Evolutionary conservation across 2,797 vertebrate genomes (phyloP), one percentile per base, ranked within the genome.

Genomic region (Odontamblyopus rebecca): DNA sequence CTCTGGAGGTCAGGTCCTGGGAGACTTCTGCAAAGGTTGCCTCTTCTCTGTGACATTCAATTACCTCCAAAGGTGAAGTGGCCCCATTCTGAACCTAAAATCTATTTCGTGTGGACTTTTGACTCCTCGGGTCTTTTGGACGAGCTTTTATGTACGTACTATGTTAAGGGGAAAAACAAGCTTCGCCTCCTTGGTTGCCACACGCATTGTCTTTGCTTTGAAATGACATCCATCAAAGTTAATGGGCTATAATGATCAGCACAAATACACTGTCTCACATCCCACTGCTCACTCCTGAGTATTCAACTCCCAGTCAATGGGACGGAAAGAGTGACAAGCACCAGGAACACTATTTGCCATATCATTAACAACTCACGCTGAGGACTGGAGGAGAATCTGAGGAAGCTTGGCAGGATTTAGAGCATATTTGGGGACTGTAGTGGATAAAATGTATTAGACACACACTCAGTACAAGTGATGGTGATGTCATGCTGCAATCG

Each of bases 191-290:
- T 41, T 75, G 56, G 61, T 82, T 80, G 54, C 76, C 67, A 71
- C 79, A 81, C 77, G 78, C 78, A 71, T 83, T 74, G 32, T 86
- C 82, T 84, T 89, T 73, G 76, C 80, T 80, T 70, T 74, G 77
- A 86, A 89, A 88, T 60, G 60, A 83, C 84, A 91, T 91, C 87
- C 87, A 88, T 92, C 90, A 92, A 91, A 92, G 88, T 92, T 92
- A 92, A 92, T 91, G 88, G 87, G 79, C 89, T 85, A 85, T 88
- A 88, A 91, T 91, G 89, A 91, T 89, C 86, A 84, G 83, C 85
- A 81, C 90, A 90, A 90, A 91, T 86, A 86, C 82, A 78, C 84
- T 85, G 86, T 89, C 90, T 82, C 80, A 84, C 83, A 38, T 89
- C 82, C 79, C 77, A 83, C 72, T 85, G 85, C 84, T 84, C 72